These are phyloP conservation scores for Lacerta bilineata DNA, from an alignment of 2,797 vertebrate species.

Conservation along the genomic window DNA sequence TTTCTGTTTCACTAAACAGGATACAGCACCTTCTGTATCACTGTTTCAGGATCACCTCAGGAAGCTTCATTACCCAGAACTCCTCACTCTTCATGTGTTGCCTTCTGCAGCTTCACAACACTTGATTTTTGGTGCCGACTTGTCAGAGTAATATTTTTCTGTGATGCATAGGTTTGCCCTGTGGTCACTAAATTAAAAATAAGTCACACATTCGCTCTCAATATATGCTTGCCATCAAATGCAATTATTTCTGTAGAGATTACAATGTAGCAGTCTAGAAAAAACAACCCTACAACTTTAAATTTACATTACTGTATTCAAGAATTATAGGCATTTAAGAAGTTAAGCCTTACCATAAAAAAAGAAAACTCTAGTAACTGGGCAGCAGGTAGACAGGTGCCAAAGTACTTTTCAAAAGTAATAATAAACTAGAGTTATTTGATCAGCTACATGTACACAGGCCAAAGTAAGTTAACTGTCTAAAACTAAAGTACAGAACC, in stretches of 20 bases:
- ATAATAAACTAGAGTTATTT: constrained; percentile 27
- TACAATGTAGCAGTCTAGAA: constrained; percentile 62
- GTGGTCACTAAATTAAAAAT: constrained; percentile 22
- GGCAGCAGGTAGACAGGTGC: constrained; percentile 65
- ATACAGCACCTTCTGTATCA: constrained; percentile 77
- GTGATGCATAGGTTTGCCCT: constrained; percentile 45
- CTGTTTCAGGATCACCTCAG: constrained; percentile 92
- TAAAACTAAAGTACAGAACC: constrained; percentile 37
- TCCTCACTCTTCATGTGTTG: constrained; percentile 77
- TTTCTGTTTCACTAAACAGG: constrained; percentile 74
- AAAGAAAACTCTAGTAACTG: constrained; percentile 36
- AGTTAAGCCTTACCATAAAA: constrained; percentile 50
- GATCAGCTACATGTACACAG: constrained; percentile 52
- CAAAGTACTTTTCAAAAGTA: constrained; percentile 66
- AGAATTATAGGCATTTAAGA: not conserved
- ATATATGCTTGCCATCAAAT: constrained; percentile 64
- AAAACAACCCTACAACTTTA: not conserved
- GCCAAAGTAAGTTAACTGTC: constrained; percentile 45
- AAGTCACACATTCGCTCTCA: constrained; percentile 60
- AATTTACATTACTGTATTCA: constrained; percentile 41
- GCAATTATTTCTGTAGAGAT: constrained; percentile 73
- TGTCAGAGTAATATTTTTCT: constrained; percentile 53
- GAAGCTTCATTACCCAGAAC: constrained; percentile 85
- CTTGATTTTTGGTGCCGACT: constrained; percentile 83
- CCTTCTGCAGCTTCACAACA: constrained; percentile 67